These are phyloP conservation scores for Bos taurus DNA, from an alignment of 2,113 vertebrate species.

Conservation along the genomic window DNA sequence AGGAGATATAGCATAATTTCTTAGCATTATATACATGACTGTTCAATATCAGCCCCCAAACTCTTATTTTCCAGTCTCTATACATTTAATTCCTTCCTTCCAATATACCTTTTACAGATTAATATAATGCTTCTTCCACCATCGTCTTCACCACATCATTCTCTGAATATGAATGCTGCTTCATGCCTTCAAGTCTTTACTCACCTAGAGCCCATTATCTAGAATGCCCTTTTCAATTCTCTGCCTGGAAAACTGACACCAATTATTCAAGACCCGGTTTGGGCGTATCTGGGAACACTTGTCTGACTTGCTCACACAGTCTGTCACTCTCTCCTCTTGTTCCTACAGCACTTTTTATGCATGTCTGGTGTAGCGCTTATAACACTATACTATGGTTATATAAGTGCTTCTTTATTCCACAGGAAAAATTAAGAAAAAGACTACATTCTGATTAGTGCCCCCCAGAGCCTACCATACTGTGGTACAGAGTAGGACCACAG, in stretches of 20 bases:
- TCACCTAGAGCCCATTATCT: neutral
- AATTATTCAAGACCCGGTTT: neutral
- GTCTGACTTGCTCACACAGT: neutral
- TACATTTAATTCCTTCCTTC: neutral
- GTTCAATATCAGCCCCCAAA: neutral
- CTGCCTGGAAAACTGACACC: neutral
- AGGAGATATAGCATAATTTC: neutral
- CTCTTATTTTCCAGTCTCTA: neutral
- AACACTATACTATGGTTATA: neutral
- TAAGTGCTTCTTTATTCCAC: neutral
- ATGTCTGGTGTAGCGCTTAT: neutral
- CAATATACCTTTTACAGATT: neutral
- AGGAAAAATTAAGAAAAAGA: neutral
- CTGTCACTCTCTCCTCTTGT: neutral
- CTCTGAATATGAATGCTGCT: neutral
- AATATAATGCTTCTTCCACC: neutral
- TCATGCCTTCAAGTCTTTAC: neutral
- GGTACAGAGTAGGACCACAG: neutral
- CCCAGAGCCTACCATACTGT: neutral
- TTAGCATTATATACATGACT: neutral
- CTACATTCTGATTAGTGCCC: neutral
- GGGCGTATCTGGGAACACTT: neutral
- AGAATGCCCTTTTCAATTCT: neutral
- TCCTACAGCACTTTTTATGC: neutral
- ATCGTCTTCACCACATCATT: rapidly evolving